These are phyloP conservation scores for Hemiscyllium ocellatum DNA, from an alignment of 2,113 vertebrate genomes.

Conservation along the genomic window DNA sequence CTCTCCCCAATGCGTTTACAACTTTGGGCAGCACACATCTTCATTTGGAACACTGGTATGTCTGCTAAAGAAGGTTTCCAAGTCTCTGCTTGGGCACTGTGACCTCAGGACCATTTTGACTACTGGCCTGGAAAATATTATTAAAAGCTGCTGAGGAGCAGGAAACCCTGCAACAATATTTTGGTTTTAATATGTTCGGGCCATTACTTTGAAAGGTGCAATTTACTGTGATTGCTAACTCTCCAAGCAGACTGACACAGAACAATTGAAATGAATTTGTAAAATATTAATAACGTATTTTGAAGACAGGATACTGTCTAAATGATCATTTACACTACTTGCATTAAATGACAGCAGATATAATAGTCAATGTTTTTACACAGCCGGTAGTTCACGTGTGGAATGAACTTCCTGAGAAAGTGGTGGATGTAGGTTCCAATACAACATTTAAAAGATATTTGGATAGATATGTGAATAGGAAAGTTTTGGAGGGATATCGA, in stretches of 20 bases:
- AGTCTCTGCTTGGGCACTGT: neutral
- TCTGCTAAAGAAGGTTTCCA: neutral
- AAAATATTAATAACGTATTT: conserved; percentile 1
- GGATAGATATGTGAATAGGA: too few species aligned
- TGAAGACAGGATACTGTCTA: neutral
- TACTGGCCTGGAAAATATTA: neutral
- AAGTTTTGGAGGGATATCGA: too few species aligned
- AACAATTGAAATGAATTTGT: neutral
- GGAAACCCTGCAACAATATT: neutral
- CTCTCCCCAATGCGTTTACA: too few species aligned
- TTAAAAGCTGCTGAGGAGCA: neutral
- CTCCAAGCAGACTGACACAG: neutral
- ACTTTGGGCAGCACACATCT: neutral
- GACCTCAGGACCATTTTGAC: too few species aligned
- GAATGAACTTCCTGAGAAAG: too few species aligned
- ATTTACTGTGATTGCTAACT: neutral
- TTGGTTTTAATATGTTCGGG: neutral
- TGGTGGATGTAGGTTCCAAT: too few species aligned
- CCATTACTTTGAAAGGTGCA: neutral
- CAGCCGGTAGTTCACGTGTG: too few species aligned
- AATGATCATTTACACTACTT: neutral
- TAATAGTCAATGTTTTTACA: too few species aligned
- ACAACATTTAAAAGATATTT: too few species aligned
- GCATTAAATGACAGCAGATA: neutral
- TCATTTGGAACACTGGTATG: neutral